Evolutionary conservation across 2,113 vertebrate species (phyloP), one percentile per base, ranked within the genome.

Genomic region (Clarias batrachus): DNA sequence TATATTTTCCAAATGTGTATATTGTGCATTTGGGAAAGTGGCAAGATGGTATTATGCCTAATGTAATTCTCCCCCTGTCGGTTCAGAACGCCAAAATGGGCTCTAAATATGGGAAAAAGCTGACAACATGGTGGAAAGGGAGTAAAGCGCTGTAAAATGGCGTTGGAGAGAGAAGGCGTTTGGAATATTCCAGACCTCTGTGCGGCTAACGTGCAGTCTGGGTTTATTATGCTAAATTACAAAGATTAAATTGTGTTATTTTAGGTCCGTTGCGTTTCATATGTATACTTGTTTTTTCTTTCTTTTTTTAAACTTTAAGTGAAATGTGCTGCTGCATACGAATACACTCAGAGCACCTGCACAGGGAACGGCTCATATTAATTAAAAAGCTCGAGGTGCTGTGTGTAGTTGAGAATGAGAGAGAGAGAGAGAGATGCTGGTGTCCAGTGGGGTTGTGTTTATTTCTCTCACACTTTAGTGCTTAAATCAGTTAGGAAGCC

Each of bases 141-240:
- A 10, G 76, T 63, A 68, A 85, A 63, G n/a, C 62, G 19, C 83
- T 33, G 71, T 92, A 92, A 92, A 90, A 92, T 92, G 91, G 91
- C 91, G 91, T 87, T 81, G 57, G 80, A 48, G 56, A 66, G 65
- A 41, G 80, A 76, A 59, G 30, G 84, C 56, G 30, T 16, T 3
- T 59, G 48, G 86, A 91, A 88, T 79, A 27, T 90, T 89, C 91
- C 77, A 85, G 86, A 86, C 63, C 14, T 65, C n/a, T 17, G 2
- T 52, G 83, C 57, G 37, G 60, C 17, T 85, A 3, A 25, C 41
- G 16, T 19, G 54, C 33, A 21, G n/a, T 57, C 16, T 23, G 8
- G 77, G 0, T 16, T 59, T 30, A 33, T 59, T 21, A 6, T 3
- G 54, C 8, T 56, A 1, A 23, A 48, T 76, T 0, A 52, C 21